Base-by-base conservation (phyloP, 2,113 vertebrate genomes). In the Cathartes aura region DNA sequence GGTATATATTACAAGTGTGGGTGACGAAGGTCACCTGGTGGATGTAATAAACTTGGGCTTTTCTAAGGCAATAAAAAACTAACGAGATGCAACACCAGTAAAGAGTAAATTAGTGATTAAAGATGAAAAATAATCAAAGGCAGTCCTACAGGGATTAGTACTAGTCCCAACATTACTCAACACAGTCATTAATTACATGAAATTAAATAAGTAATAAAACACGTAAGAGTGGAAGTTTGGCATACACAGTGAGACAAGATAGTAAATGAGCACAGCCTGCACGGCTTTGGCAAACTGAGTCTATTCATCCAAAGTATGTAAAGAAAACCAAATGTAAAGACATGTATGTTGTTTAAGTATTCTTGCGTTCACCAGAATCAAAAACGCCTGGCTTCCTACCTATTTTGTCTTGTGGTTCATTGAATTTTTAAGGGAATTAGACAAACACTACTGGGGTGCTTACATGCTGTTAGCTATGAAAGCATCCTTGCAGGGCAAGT, bases 321-420 rank as follows among this genome's bases (percentile, higher is more conserved):
- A 75, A 72, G 27, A 83, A 80, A 85, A 32, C 15, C 18, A 88
- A 81, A 78, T 15, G 9, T 48, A 62, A 93, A 66, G 8, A 55
- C 11, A 29, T 19, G 2, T 2, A 48, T 32, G 78, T 81, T 73
- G 23, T 81, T 70, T 16, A 67, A 71, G 15, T 30, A 52, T 74
- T 45, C 45, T 62, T 53, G n/a, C 0, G 2, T 13, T 70, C 30
- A 66, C 9, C 63, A 60, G 34, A 73, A 95, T 10, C 40, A 43
- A 86, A 88, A 15, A 1, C 0, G 3, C 50, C 1, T 0, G 0
- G 22, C 16, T 84, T 58, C 29, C 59, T 64, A 87, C 59, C 50
- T 64, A 14, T 14, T 76, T 64, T 52, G 45, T 40, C 43, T 52
- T 52, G 48, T 26, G 12, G 59, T 26, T 70, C 50, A 13, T 2